phyloP scores from a whole-genome alignment of 2,888 invertebrate species.

The Eumacrocentrus americanus region DNA sequence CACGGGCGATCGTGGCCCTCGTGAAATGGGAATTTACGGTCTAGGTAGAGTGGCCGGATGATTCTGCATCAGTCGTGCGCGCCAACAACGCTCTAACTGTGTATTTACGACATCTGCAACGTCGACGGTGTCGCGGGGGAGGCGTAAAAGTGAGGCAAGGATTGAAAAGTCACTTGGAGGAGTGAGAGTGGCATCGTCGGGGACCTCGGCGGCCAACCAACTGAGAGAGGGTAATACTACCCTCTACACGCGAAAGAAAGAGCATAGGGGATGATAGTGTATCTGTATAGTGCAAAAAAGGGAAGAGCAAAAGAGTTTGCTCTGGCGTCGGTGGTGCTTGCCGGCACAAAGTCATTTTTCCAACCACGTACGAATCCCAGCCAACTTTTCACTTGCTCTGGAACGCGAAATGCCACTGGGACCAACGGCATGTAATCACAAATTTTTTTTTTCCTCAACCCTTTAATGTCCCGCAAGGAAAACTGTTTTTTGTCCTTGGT shows the following conservation, averaged over 20 bases:
- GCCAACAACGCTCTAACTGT: slow-evolving; percentile 40
- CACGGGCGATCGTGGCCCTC: slow-evolving; percentile 22
- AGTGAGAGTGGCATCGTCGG: background rate
- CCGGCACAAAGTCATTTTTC: slow-evolving; percentile 38
- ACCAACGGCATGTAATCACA: slow-evolving; percentile 11
- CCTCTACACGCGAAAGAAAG: background rate
- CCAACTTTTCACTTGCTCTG: slow-evolving; percentile 36
- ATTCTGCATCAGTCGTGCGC: slow-evolving; percentile 38
- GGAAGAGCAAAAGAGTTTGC: slow-evolving; percentile 16
- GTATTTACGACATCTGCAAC: slow-evolving; percentile 41
- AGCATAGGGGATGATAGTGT: background rate
- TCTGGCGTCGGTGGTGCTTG: slow-evolving; percentile 3
- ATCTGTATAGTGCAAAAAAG: slow-evolving; percentile 11
- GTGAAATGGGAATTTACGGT: slow-evolving; percentile 28
- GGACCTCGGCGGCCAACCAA: background rate
- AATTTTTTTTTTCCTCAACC: background rate
- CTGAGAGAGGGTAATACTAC: slow-evolving; percentile 1
- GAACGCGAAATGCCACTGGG: slow-evolving; percentile 20
- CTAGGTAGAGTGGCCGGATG: slow-evolving; percentile 37
- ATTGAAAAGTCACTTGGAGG: slow-evolving; percentile 46
- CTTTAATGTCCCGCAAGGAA: background rate
- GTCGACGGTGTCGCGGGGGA: slow-evolving; percentile 46
- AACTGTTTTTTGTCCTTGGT: background rate
- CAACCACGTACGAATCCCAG: slow-evolving; percentile 37
- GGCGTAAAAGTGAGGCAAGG: slow-evolving; percentile 46